A percentile compares a stretch with the other conserved stretches of the same genome.
These are phyloP conservation scores for Noctuana brunneofusca DNA, from an alignment of 2,888 invertebrate species.

Conservation along the genomic window DNA sequence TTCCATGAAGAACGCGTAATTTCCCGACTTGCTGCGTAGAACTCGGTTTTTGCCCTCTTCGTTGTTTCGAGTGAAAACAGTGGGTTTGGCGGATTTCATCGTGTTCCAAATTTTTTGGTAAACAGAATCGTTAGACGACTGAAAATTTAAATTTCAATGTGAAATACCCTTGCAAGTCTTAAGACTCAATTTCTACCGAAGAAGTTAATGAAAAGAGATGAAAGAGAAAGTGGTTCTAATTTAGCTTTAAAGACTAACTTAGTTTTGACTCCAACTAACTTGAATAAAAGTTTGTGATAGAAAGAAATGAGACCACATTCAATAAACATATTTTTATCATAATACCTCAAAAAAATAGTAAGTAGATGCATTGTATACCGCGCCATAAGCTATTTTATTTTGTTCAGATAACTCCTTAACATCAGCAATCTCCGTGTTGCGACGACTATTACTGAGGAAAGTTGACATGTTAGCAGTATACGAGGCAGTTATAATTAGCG, in stretches of 20 bases:
- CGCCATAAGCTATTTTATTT: conserved; percentile 93
- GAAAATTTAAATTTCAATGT: conserved; percentile 45
- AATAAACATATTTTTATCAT: background rate
- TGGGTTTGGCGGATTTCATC: conserved; percentile 92
- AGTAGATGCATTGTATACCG: conserved; percentile 90
- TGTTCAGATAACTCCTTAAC: conserved; percentile 93
- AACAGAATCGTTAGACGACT: conserved; percentile 91
- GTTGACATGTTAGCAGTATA: conserved; percentile 90
- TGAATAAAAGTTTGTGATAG: too few species aligned
- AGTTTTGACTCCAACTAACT: too few species aligned
- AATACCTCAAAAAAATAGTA: conserved; percentile 91
- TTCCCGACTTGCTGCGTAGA: conserved; percentile 84
- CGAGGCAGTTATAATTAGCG: conserved; percentile 94
- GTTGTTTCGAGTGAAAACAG: conserved; percentile 90
- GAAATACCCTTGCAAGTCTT: background rate
- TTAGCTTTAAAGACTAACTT: too few species aligned
- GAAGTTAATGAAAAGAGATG: too few species aligned
- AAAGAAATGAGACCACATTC: background rate
- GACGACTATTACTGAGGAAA: conserved; percentile 90
- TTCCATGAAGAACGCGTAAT: conserved; percentile 98
- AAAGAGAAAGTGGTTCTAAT: too few species aligned
- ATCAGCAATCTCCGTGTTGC: conserved; percentile 90
- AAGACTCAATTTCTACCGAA: too few species aligned
- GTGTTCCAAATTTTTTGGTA: conserved; percentile 95
- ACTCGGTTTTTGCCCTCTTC: conserved; percentile 93